Percentiles rank a stretch among this genome's conserved stretches.
These are phyloP conservation scores for Melipona beecheii DNA, from an alignment of 2,888 invertebrate species.

Conservation along the genomic window DNA sequence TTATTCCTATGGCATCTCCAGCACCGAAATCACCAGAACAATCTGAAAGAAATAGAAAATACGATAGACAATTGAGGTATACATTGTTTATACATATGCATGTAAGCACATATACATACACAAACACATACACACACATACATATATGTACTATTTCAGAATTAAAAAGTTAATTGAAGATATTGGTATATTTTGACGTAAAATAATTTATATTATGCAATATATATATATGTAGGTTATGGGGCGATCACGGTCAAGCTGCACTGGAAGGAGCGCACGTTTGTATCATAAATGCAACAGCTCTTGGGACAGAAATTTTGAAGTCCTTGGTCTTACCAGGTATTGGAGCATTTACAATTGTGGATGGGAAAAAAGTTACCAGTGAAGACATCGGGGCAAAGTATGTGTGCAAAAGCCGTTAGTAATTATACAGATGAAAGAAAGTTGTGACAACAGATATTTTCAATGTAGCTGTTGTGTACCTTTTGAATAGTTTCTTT, in stretches of 20 bases:
- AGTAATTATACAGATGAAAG: neutral
- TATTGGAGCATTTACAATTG: slow-evolving; percentile 94
- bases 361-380: slow-evolving; percentile 94
- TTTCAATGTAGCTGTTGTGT: slow-evolving; percentile 30
- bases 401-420: slow-evolving; percentile 84
- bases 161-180: slow-evolving; percentile 22
- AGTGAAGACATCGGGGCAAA: slow-evolving; percentile 98
- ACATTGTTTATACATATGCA: neutral
- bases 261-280: slow-evolving; percentile 94
- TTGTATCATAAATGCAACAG: slow-evolving; percentile 97
- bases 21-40: slow-evolving; percentile 90
- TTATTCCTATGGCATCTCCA: slow-evolving; percentile 87
- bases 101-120: neutral
- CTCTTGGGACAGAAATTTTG: slow-evolving; percentile 96
- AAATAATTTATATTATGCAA: neutral
- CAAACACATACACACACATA: too few species aligned
- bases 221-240: slow-evolving; percentile 87
- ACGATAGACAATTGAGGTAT: slow-evolving; percentile 90
- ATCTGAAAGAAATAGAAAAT: slow-evolving; percentile 91
- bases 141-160: slow-evolving; percentile 17
- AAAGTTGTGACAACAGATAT: neutral
- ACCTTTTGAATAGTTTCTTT: slow-evolving; percentile 90
- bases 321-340: slow-evolving; percentile 98
- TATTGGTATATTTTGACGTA: neutral
- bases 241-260: slow-evolving; percentile 98